Evolutionary conservation across 2,113 vertebrate genomes (phyloP), one percentile per base, ranked within the genome.

Genomic region (Phasianus colchicus): DNA sequence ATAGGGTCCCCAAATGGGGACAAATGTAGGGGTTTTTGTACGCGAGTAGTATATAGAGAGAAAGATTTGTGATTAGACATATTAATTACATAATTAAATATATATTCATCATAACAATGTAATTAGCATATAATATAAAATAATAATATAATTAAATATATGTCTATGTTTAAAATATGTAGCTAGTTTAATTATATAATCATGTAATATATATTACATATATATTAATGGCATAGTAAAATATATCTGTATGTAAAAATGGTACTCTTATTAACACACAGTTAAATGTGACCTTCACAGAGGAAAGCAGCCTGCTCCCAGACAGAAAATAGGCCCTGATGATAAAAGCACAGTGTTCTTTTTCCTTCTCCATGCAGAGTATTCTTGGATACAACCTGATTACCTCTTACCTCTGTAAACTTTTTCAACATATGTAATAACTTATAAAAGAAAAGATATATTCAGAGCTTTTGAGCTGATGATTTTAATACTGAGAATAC

Each of bases 401-500:
- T 71, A 70, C 20, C 14, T 27, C 24, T 36, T 71, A 70, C 20
- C 17, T 27, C 24, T 43, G 22, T 66, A 58, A 34, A 21, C 24
- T 50, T 69, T 81, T 73, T 54, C 48, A 67, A 60, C 10, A 24
- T 11, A 47, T 7, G 24, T 29, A 73, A 32, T 74, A n/a, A 25
- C 45, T 73, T 40, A 77, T 5, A 54, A 0, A 3, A 42, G 8
- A 17, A 72, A 76, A 67, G 7, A 74, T 27, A 36, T 4, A 42
- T 22, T 58, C 22, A 63, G 63, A 80, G 25, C 13, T 86, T 88
- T 90, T 66, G n/a, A 88, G 67, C 30, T 69, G 27, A 42, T 3
- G 32, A 8, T 40, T 63, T 6, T 38, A 27, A 61, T 30, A 73
- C 30, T 25, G 29, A 86, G 83, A 16, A 14, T 0, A 0, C 55